Conservation (phyloP, 2,113 vertebrate genomes). For the Oncorhynchus mykiss region DNA sequence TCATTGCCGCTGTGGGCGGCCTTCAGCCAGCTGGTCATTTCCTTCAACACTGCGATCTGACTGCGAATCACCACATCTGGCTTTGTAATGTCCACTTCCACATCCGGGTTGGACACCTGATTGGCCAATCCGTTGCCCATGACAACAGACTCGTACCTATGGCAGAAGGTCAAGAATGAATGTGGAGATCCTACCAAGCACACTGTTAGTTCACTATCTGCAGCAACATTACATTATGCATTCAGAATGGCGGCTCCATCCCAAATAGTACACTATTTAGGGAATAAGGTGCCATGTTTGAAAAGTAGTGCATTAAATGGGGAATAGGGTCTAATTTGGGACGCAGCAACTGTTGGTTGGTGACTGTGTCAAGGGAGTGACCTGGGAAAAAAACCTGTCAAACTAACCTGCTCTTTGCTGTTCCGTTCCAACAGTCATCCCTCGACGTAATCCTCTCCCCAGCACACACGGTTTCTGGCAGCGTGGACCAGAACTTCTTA, state of each 20-base stretch:
- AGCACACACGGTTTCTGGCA: constrained; percentile 86
- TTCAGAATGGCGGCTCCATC: not conserved
- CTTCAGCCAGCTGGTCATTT: constrained; percentile 93
- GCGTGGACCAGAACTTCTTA: constrained; percentile 97
- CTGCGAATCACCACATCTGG: constrained; percentile 87
- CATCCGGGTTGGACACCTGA: constrained; percentile 92
- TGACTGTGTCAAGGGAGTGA: too few species aligned
- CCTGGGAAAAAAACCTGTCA: too few species aligned
- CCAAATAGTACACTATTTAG: too few species aligned
- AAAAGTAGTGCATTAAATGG: too few species aligned
- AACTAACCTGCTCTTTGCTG: constrained; percentile 88
- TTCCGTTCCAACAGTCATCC: constrained; percentile 87
- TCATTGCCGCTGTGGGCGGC: constrained; percentile 90
- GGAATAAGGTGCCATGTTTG: too few species aligned
- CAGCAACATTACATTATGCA: not conserved
- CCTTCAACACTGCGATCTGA: constrained; percentile 86
- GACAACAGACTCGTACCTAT: constrained; percentile 89
- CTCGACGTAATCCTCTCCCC: constrained; percentile 84
- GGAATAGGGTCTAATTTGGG: too few species aligned
- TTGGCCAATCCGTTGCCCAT: constrained; percentile 91
- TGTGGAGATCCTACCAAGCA: not conserved
- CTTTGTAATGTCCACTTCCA: constrained; percentile 91
- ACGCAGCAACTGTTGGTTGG: too few species aligned
- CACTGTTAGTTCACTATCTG: not conserved
- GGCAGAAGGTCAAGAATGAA: not conserved